Percentiles rank a stretch among this genome's conserved stretches.
Evolutionary conservation across 1,140 invertebrate species (phyloP).

Genomic region (Scaptodrosophila lebanonensis): DNA sequence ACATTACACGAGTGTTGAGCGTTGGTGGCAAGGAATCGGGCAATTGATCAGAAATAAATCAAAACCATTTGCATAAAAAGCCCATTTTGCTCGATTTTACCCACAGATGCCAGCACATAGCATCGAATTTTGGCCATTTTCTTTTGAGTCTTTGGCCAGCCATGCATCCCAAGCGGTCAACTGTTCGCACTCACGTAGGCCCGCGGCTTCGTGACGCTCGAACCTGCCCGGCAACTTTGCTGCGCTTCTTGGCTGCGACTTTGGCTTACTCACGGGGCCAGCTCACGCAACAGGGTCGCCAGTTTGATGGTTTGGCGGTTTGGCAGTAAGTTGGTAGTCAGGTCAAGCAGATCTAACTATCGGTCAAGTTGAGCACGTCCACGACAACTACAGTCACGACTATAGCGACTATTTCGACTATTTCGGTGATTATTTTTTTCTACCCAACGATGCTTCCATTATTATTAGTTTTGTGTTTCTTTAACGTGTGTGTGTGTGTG

Average conservation of each 20-base stretch:
- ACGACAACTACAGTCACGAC: too few relatives aligned
- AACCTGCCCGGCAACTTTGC: constrained; percentile 17
- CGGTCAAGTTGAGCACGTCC: constrained; percentile 61
- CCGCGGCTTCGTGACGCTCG: background rate
- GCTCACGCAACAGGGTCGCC: constrained; percentile 13
- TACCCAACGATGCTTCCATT: too few relatives aligned
- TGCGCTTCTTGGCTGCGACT: constrained; percentile 21
- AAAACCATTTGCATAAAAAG: too few relatives aligned
- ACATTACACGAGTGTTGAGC: too few relatives aligned
- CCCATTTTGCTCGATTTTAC: too few relatives aligned
- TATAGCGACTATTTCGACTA: too few relatives aligned
- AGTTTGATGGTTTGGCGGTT: constrained; percentile 1
- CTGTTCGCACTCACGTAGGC: constrained; percentile 41
- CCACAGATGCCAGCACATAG: too few relatives aligned
- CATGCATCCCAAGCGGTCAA: constrained; percentile 12
- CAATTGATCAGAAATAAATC: too few relatives aligned
- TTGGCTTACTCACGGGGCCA: constrained; percentile 26
- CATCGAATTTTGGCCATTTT: background rate
- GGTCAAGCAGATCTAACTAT: constrained; percentile 47
- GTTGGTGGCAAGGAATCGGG: too few relatives aligned
- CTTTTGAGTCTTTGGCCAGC: constrained; percentile 10
- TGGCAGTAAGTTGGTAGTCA: too few relatives aligned
- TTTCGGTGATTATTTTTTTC: constrained; percentile 13
- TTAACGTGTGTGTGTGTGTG: too few relatives aligned
- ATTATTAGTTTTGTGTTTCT: constrained; percentile 15